Conservation (phyloP, 1,140 invertebrate genomes). For the Drosophila sproati region DNA sequence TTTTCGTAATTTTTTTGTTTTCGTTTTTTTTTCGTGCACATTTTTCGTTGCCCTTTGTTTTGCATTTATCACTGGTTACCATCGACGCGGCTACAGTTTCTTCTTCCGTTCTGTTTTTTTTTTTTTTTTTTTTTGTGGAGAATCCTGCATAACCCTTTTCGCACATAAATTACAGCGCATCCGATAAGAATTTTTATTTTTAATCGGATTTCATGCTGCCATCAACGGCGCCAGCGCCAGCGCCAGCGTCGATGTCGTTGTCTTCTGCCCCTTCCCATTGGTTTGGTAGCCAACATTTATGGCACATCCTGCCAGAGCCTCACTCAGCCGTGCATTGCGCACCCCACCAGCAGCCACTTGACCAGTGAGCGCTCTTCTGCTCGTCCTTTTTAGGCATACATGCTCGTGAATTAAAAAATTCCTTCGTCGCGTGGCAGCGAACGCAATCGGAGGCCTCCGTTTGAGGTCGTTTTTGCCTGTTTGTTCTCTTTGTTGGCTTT, state of each 20-base stretch:
- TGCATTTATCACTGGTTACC: constrained; percentile 79
- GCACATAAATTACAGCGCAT: constrained; percentile 84
- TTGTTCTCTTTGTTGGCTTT: constrained; percentile 61
- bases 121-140: constrained; percentile 32
- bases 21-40: constrained; percentile 52
- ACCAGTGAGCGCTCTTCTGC: constrained; percentile 47
- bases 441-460: constrained; percentile 33
- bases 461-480: constrained; percentile 25
- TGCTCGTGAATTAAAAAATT: constrained; percentile 66
- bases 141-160: constrained; percentile 80
- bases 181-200: constrained; percentile 85
- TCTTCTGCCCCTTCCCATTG: constrained; percentile 55
- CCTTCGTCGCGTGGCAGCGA: constrained; percentile 42
- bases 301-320: constrained; percentile 69
- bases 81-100: constrained; percentile 74
- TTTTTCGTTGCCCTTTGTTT: constrained; percentile 79
- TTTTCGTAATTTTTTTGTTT: constrained; percentile 16
- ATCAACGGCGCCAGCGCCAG: constrained; percentile 65
- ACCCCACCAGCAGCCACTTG: constrained; percentile 63
- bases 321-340: constrained; percentile 55
- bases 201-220: constrained; percentile 84
- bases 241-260: constrained; percentile 49
- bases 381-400: constrained; percentile 47
- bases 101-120: constrained; percentile 24
- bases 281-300: constrained; percentile 76